Conservation (phyloP, 2,113 vertebrate species). For the Myotis lucifugus region DNA sequence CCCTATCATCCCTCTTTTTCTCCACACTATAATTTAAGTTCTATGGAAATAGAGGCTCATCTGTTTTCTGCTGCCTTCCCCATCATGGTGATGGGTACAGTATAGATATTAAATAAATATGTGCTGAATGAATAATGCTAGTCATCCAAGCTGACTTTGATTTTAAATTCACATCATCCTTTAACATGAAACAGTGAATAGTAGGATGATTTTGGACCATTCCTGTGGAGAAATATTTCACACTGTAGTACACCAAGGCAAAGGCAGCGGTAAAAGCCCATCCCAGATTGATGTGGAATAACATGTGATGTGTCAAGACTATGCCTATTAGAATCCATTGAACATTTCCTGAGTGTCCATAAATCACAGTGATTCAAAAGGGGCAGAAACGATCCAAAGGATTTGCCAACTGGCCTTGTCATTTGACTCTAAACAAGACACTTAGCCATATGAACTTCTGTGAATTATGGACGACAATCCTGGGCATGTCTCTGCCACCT, state of each 20-base stretch:
- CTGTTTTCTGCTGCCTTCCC: not conserved
- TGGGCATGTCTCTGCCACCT: not conserved
- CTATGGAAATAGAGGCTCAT: not conserved
- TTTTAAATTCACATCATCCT: not conserved
- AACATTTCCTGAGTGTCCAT: not conserved
- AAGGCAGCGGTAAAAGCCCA: not conserved
- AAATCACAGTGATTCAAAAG: constrained; percentile 31
- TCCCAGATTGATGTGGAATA: not conserved
- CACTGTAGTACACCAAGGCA: not conserved
- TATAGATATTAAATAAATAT: not conserved
- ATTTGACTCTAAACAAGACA: not conserved
- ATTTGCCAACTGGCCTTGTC: constrained; percentile 13
- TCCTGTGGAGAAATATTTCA: not conserved
- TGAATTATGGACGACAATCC: constrained; percentile 31
- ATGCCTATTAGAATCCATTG: not conserved
- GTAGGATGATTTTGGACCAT: not conserved
- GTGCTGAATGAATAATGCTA: not conserved
- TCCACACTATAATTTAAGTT: not conserved
- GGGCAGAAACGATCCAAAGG: not conserved
- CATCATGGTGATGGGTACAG: not conserved
- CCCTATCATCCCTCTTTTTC: not conserved
- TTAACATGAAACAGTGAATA: not conserved
- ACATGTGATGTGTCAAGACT: not conserved
- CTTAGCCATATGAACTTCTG: not conserved
- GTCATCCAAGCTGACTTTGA: not conserved